Percentiles rank a stretch among this genome's conserved stretches.
Evolutionary conservation across 2,113 vertebrate species (phyloP).

Genomic region (Pogonocichla stellata): DNA sequence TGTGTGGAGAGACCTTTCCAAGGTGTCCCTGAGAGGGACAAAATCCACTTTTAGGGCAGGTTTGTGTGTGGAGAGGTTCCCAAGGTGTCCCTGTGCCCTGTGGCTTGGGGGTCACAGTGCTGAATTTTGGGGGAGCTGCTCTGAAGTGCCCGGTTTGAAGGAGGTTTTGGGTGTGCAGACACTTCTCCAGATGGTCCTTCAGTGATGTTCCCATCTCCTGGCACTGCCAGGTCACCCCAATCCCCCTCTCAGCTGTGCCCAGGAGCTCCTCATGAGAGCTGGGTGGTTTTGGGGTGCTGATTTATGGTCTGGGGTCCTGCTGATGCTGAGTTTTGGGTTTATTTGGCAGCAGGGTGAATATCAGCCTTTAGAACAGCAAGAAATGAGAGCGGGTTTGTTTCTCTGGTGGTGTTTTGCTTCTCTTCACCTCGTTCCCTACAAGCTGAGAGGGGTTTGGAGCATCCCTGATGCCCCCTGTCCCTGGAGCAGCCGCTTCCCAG

Average conservation of each 20-base stretch:
- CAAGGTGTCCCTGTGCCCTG: not conserved
- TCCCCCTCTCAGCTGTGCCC: not conserved
- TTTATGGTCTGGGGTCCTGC: not conserved
- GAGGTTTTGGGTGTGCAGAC: not conserved
- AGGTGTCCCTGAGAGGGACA: not conserved
- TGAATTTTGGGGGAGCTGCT: rapidly evolving
- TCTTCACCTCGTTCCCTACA: not conserved
- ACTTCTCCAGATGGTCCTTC: not conserved
- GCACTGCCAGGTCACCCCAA: not conserved
- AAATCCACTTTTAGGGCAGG: not conserved
- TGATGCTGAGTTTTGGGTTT: rapidly evolving
- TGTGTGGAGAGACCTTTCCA: not conserved
- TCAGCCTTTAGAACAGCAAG: not conserved
- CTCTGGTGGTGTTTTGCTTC: not conserved
- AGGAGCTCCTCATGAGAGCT: not conserved
- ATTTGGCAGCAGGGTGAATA: not conserved
- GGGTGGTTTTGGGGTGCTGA: rapidly evolving
- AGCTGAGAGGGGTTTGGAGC: not conserved
- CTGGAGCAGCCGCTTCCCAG: not conserved
- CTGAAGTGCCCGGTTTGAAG: rapidly evolving
- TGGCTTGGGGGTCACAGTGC: rapidly evolving
- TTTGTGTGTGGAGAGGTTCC: not conserved
- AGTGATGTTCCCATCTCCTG: not conserved
- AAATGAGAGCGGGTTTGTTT: not conserved
- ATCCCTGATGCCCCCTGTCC: not conserved